phyloP scores from a whole-genome alignment of 1,140 invertebrate species.

The Penaeus indicus region DNA sequence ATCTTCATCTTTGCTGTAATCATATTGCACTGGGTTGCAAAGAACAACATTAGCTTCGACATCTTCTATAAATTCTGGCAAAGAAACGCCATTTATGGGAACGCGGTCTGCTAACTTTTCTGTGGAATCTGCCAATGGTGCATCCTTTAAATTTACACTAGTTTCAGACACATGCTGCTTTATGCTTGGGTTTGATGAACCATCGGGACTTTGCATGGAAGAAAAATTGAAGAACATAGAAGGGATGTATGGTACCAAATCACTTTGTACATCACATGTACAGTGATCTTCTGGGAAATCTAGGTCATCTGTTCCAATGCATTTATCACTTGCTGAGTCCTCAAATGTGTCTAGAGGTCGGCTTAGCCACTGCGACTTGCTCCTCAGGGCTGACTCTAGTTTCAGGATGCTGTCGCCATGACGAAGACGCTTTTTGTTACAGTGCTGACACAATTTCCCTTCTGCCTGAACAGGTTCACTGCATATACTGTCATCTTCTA shows the following conservation, averaged over 20 bases:
- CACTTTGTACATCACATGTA: constrained; percentile 64
- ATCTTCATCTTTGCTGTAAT: constrained; percentile 60
- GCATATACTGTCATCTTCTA: constrained; percentile 64
- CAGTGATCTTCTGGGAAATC: constrained; percentile 60
- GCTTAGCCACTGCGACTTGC: constrained; percentile 57
- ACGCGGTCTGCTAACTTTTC: constrained; percentile 62
- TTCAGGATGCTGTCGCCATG: constrained; percentile 56
- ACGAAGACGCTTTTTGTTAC: constrained; percentile 48
- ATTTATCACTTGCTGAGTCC: constrained; percentile 58
- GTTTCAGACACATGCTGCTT: constrained; percentile 74
- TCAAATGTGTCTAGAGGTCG: constrained; percentile 53
- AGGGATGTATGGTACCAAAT: constrained; percentile 63
- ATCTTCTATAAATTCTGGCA: constrained; percentile 65
- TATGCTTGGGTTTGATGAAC: constrained; percentile 90
- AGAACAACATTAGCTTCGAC: constrained; percentile 64
- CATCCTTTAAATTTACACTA: constrained; percentile 60
- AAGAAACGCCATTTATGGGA: constrained; percentile 59
- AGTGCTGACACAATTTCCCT: constrained; percentile 45
- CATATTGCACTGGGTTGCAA: constrained; percentile 63
- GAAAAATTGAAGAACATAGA: constrained; percentile 63
- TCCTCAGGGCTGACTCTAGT: constrained; percentile 56
- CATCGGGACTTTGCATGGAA: constrained; percentile 82
- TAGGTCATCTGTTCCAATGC: constrained; percentile 56
- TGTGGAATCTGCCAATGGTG: constrained; percentile 51
- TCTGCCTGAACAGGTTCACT: constrained; percentile 58